Evolutionary conservation across 2,888 invertebrate species (phyloP).

Genomic region (Trissolcus japonicus): DNA sequence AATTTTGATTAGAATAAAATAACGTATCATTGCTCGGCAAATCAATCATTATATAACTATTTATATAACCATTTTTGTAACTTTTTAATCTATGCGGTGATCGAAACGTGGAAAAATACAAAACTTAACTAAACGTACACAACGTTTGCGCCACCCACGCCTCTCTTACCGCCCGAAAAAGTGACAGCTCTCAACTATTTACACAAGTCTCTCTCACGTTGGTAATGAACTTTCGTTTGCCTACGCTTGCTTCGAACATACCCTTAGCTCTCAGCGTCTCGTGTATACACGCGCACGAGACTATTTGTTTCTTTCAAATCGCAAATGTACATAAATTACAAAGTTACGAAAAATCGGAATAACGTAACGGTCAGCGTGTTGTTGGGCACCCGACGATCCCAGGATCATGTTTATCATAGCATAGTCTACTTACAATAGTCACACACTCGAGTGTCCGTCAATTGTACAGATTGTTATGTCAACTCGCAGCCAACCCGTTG

Average conservation of each 20-base stretch:
- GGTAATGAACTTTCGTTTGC: slow-evolving; percentile 11
- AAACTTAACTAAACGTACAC: slow-evolving; percentile 74
- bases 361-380: slow-evolving; percentile 67
- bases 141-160: slow-evolving; percentile 61
- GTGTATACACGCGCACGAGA: slow-evolving; percentile 31
- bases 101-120: slow-evolving; percentile 71
- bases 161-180: slow-evolving; percentile 35
- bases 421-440: slow-evolving; percentile 71
- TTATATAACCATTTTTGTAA: slow-evolving; percentile 8
- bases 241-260: slow-evolving; percentile 21
- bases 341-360: slow-evolving; percentile 74
- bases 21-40: slow-evolving; percentile 8
- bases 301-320: slow-evolving; percentile 12
- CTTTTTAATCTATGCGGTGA: slow-evolving; percentile 33
- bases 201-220: slow-evolving; percentile 45
- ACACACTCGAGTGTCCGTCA: slow-evolving; percentile 72
- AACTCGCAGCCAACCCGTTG: slow-evolving; percentile 19
- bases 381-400: slow-evolving; percentile 65
- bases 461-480: slow-evolving; percentile 38
- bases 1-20: neutral
- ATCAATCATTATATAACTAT: slow-evolving; percentile 7
- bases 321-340: slow-evolving; percentile 75
- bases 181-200: slow-evolving; percentile 38
- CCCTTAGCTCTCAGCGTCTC: slow-evolving; percentile 26
- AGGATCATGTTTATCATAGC: slow-evolving; percentile 60